These are phyloP conservation scores for Aphis craccivora DNA, from an alignment of 1,140 invertebrate species.

Conservation along the genomic window DNA sequence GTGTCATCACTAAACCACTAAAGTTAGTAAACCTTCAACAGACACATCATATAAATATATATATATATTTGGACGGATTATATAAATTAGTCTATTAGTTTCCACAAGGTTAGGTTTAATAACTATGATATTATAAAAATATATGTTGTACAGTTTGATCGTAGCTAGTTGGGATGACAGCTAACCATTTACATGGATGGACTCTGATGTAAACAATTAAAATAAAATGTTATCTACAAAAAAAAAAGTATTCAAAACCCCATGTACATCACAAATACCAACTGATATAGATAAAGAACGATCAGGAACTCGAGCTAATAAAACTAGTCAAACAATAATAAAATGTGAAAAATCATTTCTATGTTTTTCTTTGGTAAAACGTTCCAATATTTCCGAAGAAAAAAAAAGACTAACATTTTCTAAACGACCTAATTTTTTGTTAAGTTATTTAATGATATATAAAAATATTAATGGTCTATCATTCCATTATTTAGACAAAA, in stretches of 20 bases:
- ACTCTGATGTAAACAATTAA: not conserved
- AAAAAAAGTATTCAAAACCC: not conserved
- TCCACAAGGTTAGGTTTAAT: slow-evolving; percentile 1
- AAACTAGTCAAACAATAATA: slow-evolving; percentile 37
- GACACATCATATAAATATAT: not conserved
- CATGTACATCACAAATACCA: not conserved
- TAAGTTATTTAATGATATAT: not conserved
- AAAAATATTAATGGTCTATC: not conserved
- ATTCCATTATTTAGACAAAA: not conserved
- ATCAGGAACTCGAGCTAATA: slow-evolving; percentile 26
- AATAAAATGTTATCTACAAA: not conserved
- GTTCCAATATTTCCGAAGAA: slow-evolving; percentile 25
- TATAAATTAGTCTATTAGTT: slow-evolving; percentile 56
- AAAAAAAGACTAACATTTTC: not conserved
- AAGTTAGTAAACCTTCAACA: not conserved
- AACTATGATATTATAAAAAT: slow-evolving; percentile 1
- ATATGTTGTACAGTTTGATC: slow-evolving; percentile 30
- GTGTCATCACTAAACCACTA: not conserved
- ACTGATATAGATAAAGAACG: not conserved
- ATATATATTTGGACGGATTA: slow-evolving; percentile 46
- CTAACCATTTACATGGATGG: not conserved
- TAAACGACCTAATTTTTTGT: not conserved
- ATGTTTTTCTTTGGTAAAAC: slow-evolving; percentile 50
- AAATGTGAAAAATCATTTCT: slow-evolving; percentile 18
- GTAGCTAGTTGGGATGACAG: not conserved